Conservation (phyloP, 2,113 vertebrate genomes). For the Azemiops feae region DNA sequence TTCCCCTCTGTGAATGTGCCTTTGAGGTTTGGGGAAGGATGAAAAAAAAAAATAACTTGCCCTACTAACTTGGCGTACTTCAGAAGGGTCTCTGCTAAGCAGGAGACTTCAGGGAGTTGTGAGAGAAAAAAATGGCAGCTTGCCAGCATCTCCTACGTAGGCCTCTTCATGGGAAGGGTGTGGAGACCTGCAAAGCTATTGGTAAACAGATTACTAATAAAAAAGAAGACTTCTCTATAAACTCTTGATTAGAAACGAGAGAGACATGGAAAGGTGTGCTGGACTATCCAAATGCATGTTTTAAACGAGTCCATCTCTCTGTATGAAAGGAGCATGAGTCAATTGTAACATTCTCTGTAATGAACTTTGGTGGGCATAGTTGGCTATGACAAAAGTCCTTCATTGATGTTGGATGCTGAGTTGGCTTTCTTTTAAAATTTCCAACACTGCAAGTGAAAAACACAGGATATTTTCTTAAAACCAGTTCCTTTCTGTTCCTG, state of each 20-base stretch:
- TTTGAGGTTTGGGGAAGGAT: too few relatives aligned
- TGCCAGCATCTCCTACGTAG: not conserved
- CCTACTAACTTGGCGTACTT: not conserved
- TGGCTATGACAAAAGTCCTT: not conserved
- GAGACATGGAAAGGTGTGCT: not conserved
- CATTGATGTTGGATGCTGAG: not conserved
- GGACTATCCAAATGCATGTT: not conserved
- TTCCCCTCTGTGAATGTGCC: not conserved
- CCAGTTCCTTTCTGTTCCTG: accelerated
- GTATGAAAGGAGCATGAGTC: not conserved
- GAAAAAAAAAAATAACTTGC: not conserved
- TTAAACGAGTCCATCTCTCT: not conserved
- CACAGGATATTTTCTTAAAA: not conserved
- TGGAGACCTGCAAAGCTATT: not conserved
- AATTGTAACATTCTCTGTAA: not conserved
- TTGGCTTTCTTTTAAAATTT: not conserved
- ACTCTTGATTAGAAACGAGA: not conserved
- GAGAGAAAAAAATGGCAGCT: not conserved
- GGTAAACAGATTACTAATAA: not conserved
- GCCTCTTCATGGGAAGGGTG: not conserved
- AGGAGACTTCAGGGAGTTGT: not conserved
- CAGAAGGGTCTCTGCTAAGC: not conserved
- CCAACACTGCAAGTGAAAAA: not conserved
- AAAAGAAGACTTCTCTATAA: not conserved
- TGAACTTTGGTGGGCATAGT: not conserved